phyloP scores from a whole-genome alignment of 2,797 vertebrate species.

The Sphaeramia orbicularis region DNA sequence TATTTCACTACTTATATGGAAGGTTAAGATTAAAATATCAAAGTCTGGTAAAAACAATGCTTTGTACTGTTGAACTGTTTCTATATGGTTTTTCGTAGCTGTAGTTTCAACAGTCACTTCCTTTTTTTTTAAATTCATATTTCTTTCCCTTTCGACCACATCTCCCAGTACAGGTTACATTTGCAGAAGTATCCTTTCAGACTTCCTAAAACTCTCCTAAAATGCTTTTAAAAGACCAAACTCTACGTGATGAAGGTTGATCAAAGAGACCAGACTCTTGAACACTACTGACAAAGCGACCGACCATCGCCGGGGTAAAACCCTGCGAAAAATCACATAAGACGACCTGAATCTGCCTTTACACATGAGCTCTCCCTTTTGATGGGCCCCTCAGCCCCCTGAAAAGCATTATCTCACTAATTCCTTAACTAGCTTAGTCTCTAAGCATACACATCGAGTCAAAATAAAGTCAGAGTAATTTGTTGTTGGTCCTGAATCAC shows the following conservation, averaged over 20 bases:
- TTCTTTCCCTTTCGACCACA: background rate
- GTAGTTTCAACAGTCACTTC: background rate
- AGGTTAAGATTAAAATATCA: background rate
- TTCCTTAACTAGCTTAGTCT: slow-evolving; percentile 40
- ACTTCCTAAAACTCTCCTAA: background rate
- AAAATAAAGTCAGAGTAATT: slow-evolving; percentile 61
- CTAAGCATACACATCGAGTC: slow-evolving; percentile 27
- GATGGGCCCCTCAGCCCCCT: slow-evolving; percentile 1
- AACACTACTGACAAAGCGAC: background rate
- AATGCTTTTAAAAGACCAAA: background rate
- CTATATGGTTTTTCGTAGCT: background rate
- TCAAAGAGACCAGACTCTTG: background rate
- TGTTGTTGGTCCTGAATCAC: slow-evolving; percentile 52
- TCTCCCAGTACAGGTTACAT: background rate
- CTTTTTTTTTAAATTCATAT: background rate
- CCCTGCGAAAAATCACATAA: background rate
- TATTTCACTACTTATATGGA: background rate
- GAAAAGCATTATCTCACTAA: slow-evolving; percentile 41
- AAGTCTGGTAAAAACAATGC: background rate
- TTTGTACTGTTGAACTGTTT: too few species aligned
- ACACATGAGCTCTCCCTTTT: slow-evolving; percentile 18
- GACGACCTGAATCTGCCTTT: slow-evolving; percentile 2
- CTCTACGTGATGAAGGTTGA: slow-evolving; percentile 7
- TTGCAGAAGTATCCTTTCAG: background rate
- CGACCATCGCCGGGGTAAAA: background rate